These are phyloP conservation scores for Epirrhoe alternata DNA, from an alignment of 2,888 invertebrate genomes.

Conservation along the genomic window DNA sequence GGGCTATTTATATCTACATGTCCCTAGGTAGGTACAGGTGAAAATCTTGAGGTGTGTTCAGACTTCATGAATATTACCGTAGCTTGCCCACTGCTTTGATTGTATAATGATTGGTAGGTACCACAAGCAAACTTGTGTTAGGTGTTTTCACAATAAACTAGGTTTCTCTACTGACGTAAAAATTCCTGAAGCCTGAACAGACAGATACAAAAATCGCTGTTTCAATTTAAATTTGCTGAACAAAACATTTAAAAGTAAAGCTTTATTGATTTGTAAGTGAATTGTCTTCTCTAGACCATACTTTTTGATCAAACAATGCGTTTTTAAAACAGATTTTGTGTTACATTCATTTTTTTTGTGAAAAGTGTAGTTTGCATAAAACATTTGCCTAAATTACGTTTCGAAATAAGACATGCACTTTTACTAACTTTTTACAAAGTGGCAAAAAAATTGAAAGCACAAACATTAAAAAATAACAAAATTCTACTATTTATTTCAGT, in stretches of 20 bases:
- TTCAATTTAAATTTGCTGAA: neutral
- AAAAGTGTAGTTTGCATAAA: neutral
- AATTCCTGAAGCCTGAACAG: neutral
- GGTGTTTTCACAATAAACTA: neutral
- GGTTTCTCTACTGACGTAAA: neutral
- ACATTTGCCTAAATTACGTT: neutral
- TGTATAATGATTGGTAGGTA: conserved; percentile 1
- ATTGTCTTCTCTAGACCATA: neutral
- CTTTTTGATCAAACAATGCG: neutral
- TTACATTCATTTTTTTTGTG: neutral
- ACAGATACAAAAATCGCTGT: neutral
- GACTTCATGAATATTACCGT: conserved; percentile 13
- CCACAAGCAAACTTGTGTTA: neutral
- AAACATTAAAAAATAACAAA: conserved; percentile 11
- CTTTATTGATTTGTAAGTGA: neutral
- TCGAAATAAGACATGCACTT: conserved; percentile 1
- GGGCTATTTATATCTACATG: conserved; percentile 49
- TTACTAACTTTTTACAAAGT: conserved; percentile 17
- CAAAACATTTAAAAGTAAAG: neutral
- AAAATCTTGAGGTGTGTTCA: conserved; percentile 19
- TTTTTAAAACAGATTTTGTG: neutral
- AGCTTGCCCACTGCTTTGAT: neutral
- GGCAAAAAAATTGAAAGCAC: conserved; percentile 20
- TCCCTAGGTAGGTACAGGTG: conserved; percentile 37
- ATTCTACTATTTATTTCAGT: conserved; percentile 23